Conservation (phyloP, 2,888 invertebrate genomes). For the Drosophila vallismaia region DNA sequence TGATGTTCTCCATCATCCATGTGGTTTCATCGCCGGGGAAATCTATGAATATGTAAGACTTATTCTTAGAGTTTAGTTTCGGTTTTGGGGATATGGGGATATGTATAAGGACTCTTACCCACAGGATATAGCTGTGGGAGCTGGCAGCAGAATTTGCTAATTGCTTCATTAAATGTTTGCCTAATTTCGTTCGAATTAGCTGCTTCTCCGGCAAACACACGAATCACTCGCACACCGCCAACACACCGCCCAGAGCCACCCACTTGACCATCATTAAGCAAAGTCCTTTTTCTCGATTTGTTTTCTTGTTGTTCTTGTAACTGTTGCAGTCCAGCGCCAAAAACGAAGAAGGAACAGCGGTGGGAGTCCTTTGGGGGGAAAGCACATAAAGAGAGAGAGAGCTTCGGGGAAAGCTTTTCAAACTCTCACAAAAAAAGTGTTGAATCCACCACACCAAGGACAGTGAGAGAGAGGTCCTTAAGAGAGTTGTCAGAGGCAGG, state of each 20-base stretch:
- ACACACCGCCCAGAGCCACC: conserved; percentile 20
- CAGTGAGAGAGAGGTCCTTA: background rate
- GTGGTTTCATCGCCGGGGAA: conserved; percentile 25
- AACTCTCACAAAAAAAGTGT: background rate
- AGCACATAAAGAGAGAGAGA: background rate
- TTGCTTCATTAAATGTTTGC: conserved; percentile 79
- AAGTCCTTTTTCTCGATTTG: conserved; percentile 38
- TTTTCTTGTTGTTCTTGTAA: conserved; percentile 16
- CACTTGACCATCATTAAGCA: conserved; percentile 27
- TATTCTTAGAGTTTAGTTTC: background rate
- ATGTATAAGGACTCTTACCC: background rate
- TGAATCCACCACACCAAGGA: conserved; percentile 16
- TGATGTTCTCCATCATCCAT: conserved; percentile 46
- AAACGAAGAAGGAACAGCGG: background rate
- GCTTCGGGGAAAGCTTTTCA: conserved; percentile 12
- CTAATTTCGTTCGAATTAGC: conserved; percentile 78
- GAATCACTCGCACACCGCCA: background rate
- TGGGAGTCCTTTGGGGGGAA: background rate
- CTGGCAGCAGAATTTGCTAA: conserved; percentile 69
- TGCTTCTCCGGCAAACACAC: conserved; percentile 19
- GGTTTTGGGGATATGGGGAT: background rate
- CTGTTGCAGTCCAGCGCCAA: conserved; percentile 34
- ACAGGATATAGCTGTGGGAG: conserved; percentile 23
- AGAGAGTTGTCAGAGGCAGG: background rate
- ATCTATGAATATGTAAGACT: conserved; percentile 23